phyloP scores from a whole-genome alignment of 1,140 invertebrate species.

The fruit fly (Drosophila melanogaster) region DNA sequence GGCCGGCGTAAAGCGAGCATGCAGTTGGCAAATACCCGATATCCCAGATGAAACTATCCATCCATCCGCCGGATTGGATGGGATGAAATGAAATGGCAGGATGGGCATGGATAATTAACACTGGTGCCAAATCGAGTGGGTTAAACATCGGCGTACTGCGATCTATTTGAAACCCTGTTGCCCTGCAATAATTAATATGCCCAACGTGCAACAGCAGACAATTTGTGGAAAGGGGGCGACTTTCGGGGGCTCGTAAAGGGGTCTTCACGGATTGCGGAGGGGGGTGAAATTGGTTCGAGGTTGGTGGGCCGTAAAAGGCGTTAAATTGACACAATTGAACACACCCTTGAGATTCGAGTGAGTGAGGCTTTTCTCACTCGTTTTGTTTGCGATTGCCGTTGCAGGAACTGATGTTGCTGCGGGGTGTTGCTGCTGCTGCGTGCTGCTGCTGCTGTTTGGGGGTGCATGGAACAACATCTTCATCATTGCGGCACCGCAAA shows the following conservation, averaged over 20 bases:
- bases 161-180: constrained; percentile 34
- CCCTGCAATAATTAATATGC: constrained; percentile 78
- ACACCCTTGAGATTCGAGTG: constrained; percentile 79
- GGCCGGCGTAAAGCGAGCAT: constrained; percentile 69
- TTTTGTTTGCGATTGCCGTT: constrained; percentile 36
- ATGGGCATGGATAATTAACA: constrained; percentile 68
- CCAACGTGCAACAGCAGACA: constrained; percentile 57
- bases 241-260: constrained; percentile 4
- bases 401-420: constrained; percentile 37
- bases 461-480: constrained; percentile 76
- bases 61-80: constrained; percentile 9
- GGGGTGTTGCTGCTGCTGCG: constrained; percentile 14
- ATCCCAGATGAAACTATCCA: constrained; percentile 11
- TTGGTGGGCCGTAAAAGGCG: constrained; percentile 74
- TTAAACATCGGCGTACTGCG: constrained; percentile 53
- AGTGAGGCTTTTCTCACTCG: constrained; percentile 36
- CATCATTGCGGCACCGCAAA: constrained; percentile 52
- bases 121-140: constrained; percentile 64
- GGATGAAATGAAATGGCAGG: constrained; percentile 10
- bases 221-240: not conserved
- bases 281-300: constrained; percentile 18
- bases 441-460: constrained; percentile 13
- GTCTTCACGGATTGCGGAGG: not conserved
- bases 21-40: constrained; percentile 52
- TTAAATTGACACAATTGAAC: constrained; percentile 84